Conservation (phyloP, 2,113 vertebrate species). For the Cynopterus brachyotis region DNA sequence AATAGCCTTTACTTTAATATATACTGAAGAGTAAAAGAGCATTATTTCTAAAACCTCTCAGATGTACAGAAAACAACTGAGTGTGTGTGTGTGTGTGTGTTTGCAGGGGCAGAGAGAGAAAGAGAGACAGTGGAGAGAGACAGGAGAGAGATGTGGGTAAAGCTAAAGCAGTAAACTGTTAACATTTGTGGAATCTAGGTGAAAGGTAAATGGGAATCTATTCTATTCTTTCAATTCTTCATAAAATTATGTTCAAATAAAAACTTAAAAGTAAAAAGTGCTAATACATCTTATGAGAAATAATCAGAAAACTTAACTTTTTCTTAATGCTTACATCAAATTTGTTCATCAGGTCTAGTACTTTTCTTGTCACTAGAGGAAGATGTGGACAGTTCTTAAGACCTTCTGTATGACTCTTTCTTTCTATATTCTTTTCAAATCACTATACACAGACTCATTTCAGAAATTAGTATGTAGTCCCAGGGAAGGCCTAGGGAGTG, state of each 20-base stretch:
- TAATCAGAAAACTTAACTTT: neutral
- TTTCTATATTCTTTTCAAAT: neutral
- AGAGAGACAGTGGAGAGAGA: neutral
- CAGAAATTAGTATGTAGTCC: neutral
- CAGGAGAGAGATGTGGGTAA: no score
- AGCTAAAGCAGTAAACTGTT: neutral
- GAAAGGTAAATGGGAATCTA: neutral
- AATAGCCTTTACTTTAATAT: neutral
- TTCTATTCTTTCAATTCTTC: neutral
- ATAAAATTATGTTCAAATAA: neutral
- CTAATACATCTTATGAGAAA: neutral
- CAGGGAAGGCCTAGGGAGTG: neutral
- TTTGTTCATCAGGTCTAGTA: neutral
- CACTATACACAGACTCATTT: neutral
- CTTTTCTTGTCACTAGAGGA: neutral
- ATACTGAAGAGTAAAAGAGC: neutral
- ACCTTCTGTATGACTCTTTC: neutral
- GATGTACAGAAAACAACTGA: neutral
- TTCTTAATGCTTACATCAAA: neutral
- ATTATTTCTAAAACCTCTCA: neutral
- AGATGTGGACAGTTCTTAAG: neutral
- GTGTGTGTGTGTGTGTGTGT: neutral
- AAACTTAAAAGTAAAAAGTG: neutral
- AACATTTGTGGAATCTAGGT: neutral
- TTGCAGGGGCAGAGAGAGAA: neutral